A percentile compares a stretch with the other conserved stretches of the same genome.
These are phyloP conservation scores for Ischnura elegans DNA, from an alignment of 2,888 invertebrate species.

Conservation along the genomic window DNA sequence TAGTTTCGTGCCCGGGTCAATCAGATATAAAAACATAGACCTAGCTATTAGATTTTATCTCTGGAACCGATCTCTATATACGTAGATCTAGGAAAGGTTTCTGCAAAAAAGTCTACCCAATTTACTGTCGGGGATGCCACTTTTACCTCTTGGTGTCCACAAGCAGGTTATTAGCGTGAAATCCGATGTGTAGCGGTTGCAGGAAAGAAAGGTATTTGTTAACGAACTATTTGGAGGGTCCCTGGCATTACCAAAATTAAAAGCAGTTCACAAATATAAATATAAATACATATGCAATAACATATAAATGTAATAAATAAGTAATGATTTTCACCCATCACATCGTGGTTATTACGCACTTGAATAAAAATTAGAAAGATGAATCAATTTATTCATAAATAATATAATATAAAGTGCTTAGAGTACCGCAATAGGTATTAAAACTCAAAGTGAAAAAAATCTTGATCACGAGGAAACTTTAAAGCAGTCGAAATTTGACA, in stretches of 20 bases:
- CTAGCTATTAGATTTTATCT: constrained; percentile 1
- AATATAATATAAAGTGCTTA: too few relatives aligned
- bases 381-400: too few relatives aligned
- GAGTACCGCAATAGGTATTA: too few relatives aligned
- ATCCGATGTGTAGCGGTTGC: constrained; percentile 9
- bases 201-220: constrained; percentile 20
- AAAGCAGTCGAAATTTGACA: too few relatives aligned
- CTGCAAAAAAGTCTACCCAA: background rate
- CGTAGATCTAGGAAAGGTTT: background rate
- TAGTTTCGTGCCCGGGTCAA: background rate
- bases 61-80: background rate
- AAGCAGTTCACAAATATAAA: background rate
- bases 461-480: too few relatives aligned
- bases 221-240: constrained; percentile 15
- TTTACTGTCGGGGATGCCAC: background rate
- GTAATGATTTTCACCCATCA: too few relatives aligned
- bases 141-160: constrained; percentile 15
- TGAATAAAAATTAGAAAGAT: too few relatives aligned
- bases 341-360: too few relatives aligned
- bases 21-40: background rate
- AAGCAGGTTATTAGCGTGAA: constrained; percentile 19
- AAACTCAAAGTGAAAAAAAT: too few relatives aligned
- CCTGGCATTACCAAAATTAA: background rate
- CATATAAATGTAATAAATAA: too few relatives aligned
- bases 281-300: too few relatives aligned